A percentile compares a stretch with the other conserved stretches of the same genome.
phyloP scores from a whole-genome alignment of 2,113 vertebrate species.

The Vulpes ferrilata region DNA sequence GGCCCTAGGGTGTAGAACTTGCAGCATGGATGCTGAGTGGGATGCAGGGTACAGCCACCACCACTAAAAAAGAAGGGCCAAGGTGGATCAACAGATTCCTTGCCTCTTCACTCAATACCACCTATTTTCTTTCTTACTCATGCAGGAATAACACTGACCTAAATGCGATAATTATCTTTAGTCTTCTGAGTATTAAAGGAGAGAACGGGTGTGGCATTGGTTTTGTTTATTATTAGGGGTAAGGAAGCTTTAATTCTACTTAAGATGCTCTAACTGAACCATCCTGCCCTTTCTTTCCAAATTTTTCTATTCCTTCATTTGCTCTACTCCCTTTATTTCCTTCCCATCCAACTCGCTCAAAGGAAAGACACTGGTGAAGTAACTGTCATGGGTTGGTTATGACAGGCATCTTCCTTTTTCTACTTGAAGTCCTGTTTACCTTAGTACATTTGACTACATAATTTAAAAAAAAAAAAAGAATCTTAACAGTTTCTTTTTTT shows the following conservation, averaged over 20 bases:
- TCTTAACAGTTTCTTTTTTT: neutral
- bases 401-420: neutral
- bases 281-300: neutral
- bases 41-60: rapidly evolving
- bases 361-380: neutral
- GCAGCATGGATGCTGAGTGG: neutral
- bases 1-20: too few species aligned
- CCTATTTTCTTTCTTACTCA: neutral
- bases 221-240: neutral
- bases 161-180: neutral
- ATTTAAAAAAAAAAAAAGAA: neutral
- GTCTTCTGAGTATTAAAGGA: neutral
- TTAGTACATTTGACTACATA: neutral
- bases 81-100: neutral
- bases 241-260: neutral
- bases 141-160: neutral
- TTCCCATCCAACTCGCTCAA: neutral
- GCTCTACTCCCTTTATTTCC: neutral
- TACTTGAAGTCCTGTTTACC: neutral
- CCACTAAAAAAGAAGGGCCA: neutral
- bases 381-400: neutral
- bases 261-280: neutral
- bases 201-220: neutral
- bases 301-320: neutral
- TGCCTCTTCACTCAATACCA: neutral